Evolutionary conservation across 1,140 invertebrate genomes (phyloP).

Genomic region (Chrysoperla carnea): DNA sequence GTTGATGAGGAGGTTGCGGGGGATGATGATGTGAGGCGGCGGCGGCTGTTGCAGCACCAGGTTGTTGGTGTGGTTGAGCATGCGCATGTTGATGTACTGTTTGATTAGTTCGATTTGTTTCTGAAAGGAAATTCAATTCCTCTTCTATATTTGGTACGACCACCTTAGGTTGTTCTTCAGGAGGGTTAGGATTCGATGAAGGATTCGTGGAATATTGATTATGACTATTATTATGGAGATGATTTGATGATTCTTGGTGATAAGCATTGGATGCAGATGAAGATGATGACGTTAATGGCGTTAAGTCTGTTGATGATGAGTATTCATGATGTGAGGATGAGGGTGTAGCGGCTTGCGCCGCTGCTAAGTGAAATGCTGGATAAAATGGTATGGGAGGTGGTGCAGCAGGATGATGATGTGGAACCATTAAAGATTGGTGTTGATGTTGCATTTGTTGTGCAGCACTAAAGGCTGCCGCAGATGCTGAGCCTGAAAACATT

Average conservation of each 20-base stretch:
- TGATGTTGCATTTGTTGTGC: conserved; percentile 41
- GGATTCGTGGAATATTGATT: not conserved
- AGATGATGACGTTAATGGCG: conserved; percentile 29
- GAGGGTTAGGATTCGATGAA: conserved; percentile 17
- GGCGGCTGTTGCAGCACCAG: conserved; percentile 25
- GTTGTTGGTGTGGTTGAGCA: conserved; percentile 24
- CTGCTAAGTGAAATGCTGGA: conserved; percentile 43
- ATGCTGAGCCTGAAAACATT: conserved; percentile 36
- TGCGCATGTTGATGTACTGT: conserved; percentile 12
- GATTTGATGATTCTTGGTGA: conserved; percentile 21
- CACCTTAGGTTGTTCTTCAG: conserved; percentile 56
- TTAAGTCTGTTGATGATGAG: conserved; percentile 43
- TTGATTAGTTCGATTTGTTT: conserved; percentile 30
- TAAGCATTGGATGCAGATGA: conserved; percentile 11
- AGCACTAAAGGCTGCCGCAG: conserved; percentile 28
- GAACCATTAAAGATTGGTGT: conserved; percentile 31
- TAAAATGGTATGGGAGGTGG: conserved; percentile 42
- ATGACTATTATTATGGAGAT: conserved; percentile 2
- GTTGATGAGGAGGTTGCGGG: conserved; percentile 2
- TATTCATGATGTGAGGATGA: conserved; percentile 23
- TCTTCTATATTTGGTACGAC: conserved; percentile 73
- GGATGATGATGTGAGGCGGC: conserved; percentile 8
- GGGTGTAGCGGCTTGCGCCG: conserved; percentile 38
- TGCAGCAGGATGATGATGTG: conserved; percentile 38
- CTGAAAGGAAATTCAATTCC: conserved; percentile 57